phyloP scores from a whole-genome alignment of 2,797 vertebrate species.

The Myoxocephalus aenaeus region DNA sequence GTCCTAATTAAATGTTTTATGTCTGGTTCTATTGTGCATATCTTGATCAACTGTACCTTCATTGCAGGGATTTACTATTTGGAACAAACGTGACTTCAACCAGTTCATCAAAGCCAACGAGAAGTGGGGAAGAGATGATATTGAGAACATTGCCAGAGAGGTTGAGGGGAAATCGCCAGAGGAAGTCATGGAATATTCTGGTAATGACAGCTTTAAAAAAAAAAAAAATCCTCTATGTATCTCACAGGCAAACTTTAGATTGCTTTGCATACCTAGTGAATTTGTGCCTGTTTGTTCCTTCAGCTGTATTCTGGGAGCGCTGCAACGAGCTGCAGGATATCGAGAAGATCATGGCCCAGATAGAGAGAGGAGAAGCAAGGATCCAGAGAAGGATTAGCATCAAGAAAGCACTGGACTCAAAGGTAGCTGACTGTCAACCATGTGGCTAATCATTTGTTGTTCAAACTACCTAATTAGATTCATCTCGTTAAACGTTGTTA shows the following conservation, averaged over 20 bases:
- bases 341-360: slow-evolving; percentile 99
- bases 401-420: slow-evolving; percentile 98
- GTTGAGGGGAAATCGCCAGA: slow-evolving; percentile 99
- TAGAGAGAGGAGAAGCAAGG: slow-evolving; percentile 97
- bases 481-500: slow-evolving; percentile 18
- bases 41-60: background rate
- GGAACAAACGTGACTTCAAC: slow-evolving; percentile 99
- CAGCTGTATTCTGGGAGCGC: slow-evolving; percentile 99
- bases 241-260: background rate
- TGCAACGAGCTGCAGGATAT: slow-evolving; percentile 99
- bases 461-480: slow-evolving; percentile 10
- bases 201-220: slow-evolving; percentile 83
- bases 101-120: slow-evolving; percentile 99
- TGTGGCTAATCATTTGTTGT: background rate
- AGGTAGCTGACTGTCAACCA: slow-evolving; percentile 80
- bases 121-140: slow-evolving; percentile 99
- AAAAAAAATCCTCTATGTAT: background rate
- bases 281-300: slow-evolving; percentile 23
- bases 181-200: slow-evolving; percentile 99
- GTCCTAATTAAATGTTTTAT: background rate
- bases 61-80: slow-evolving; percentile 96
- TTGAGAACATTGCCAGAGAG: slow-evolving; percentile 98
- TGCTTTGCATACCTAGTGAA: background rate
- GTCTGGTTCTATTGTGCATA: background rate
- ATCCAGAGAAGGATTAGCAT: slow-evolving; percentile 99